These are phyloP conservation scores for Eonycteris spelaea DNA, from an alignment of 2,113 vertebrate genomes.

Conservation along the genomic window DNA sequence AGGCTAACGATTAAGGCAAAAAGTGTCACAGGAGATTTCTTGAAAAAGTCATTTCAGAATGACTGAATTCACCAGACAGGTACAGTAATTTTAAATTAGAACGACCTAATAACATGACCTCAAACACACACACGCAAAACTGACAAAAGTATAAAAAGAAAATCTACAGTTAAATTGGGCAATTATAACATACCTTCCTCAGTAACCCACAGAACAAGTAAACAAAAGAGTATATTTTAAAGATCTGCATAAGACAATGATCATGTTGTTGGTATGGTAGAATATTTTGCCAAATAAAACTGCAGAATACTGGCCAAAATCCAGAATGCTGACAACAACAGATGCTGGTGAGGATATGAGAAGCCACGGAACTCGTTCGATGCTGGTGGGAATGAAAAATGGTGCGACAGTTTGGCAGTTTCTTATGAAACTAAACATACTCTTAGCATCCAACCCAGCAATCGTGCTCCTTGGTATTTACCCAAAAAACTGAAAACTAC, in stretches of 20 bases:
- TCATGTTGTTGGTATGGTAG: not conserved
- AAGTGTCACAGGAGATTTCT: not conserved
- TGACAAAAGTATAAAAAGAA: not conserved
- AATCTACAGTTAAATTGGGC: not conserved
- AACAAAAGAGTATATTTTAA: not conserved
- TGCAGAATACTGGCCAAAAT: not conserved
- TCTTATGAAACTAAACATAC: not conserved
- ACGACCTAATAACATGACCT: not conserved
- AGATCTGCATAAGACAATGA: not conserved
- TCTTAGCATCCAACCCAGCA: not conserved
- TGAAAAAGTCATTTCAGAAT: not conserved
- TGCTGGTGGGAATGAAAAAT: fast-evolving
- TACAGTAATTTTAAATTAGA: not conserved
- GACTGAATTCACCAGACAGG: not conserved
- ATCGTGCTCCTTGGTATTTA: not conserved
- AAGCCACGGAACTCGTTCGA: fast-evolving
- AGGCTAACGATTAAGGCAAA: not conserved
- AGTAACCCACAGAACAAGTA: not conserved
- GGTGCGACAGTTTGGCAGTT: not conserved
- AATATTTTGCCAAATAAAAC: not conserved
- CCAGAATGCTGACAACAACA: not conserved
- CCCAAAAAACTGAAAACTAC: not conserved
- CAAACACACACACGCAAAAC: not conserved
- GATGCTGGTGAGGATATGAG: fast-evolving
- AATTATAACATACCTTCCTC: not conserved